Percentiles rank a stretch among this genome's conserved stretches.
phyloP scores from a whole-genome alignment of 2,113 vertebrate species.

The Pluvianellus socialis region DNA sequence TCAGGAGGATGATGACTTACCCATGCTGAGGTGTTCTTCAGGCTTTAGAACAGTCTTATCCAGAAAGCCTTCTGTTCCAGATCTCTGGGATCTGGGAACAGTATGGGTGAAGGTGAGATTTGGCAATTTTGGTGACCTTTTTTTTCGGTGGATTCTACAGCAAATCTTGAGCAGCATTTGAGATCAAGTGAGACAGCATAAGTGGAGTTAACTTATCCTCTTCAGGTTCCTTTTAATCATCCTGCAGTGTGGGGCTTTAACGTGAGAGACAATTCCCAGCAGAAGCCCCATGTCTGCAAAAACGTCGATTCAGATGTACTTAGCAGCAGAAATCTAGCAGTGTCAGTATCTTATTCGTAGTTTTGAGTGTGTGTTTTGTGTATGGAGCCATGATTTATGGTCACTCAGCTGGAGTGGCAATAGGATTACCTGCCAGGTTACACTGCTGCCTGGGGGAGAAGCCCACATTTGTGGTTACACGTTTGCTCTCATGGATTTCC shows the following conservation, averaged over 20 bases:
- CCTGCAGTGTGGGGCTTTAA: neutral
- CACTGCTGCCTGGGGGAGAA: neutral
- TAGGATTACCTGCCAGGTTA: neutral
- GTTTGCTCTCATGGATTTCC: neutral
- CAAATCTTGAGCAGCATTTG: neutral
- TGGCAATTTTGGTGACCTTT: neutral
- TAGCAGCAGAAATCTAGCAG: neutral
- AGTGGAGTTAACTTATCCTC: neutral
- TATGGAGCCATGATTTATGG: neutral
- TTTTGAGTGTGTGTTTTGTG: neutral
- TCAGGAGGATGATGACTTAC: neutral
- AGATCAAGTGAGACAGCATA: neutral
- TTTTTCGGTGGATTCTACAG: neutral
- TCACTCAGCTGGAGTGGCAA: neutral
- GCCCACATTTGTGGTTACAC: neutral
- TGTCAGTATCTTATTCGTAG: neutral
- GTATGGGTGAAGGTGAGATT: neutral
- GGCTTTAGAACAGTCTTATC: neutral
- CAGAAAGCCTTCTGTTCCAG: neutral
- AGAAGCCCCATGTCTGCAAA: neutral
- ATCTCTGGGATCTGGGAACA: neutral
- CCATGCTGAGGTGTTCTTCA: neutral
- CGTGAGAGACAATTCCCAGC: neutral
- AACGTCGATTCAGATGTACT: neutral
- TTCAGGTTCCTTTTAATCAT: neutral